Evolutionary conservation across 2,888 invertebrate genomes (phyloP).

Genomic region (Microchrysa polita): DNA sequence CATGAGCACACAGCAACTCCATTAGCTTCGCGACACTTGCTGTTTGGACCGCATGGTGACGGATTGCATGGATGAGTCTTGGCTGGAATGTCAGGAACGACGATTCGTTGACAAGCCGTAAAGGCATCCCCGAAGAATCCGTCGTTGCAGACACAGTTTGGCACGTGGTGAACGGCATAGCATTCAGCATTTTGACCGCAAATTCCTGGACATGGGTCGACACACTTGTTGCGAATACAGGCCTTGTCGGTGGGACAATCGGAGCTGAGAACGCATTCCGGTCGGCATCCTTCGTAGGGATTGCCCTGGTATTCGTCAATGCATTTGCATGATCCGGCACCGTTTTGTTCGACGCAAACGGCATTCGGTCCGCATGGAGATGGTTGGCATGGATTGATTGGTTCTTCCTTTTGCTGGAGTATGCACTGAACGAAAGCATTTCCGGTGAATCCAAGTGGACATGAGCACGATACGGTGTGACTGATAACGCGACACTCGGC

Average conservation of each 20-base stretch:
- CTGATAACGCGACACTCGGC: constrained; percentile 83
- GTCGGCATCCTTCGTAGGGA: constrained; percentile 86
- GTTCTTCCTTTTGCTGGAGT: constrained; percentile 65
- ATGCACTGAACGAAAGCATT: constrained; percentile 85
- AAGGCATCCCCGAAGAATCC: constrained; percentile 82
- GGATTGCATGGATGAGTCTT: constrained; percentile 72
- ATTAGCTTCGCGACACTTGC: constrained; percentile 78
- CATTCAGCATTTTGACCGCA: constrained; percentile 87
- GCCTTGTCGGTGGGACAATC: constrained; percentile 86
- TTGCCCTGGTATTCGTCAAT: constrained; percentile 84
- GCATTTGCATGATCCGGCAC: constrained; percentile 83
- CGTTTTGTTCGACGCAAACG: constrained; percentile 77
- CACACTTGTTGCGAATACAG: constrained; percentile 84
- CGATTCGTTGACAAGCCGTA: constrained; percentile 64
- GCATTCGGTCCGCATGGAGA: constrained; percentile 90
- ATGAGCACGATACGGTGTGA: constrained; percentile 84
- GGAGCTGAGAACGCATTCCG: constrained; percentile 86
- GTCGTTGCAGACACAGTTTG: constrained; percentile 81
- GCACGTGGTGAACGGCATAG: constrained; percentile 84
- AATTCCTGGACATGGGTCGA: constrained; percentile 85
- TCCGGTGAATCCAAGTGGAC: constrained; percentile 78
- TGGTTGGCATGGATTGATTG: constrained; percentile 80
- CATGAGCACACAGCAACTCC: constrained; percentile 83
- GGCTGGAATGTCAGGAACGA: constrained; percentile 56
- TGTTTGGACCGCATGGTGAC: constrained; percentile 83